Evolutionary conservation across 35 echinoderm and acorn worm genomes (phyloP), one percentile per base, ranked within the genome.

Genomic region (Hemicentrotus pulcherrimus): DNA sequence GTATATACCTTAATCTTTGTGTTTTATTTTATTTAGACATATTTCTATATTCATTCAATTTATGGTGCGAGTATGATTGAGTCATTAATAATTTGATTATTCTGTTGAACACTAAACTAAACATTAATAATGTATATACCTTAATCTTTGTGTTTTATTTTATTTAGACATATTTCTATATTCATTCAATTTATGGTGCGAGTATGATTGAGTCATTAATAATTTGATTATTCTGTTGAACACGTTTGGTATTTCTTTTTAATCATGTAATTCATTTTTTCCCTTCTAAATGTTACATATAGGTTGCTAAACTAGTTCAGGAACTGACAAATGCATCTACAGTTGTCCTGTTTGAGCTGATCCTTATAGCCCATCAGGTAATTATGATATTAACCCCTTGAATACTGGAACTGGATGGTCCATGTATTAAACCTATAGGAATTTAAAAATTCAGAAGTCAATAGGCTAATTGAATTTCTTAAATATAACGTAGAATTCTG

Each of bases 221-320:
- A 78, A 41, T 41, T 59, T 78, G 7, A 78, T 78, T 78, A 78
- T 78, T 41, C 35, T 41, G 35, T 41, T 50, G 0, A 11, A 55
- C 50, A 78, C 6, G 22, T 24, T 28, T 7, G 65, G 1, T 78
- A 78, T 78, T 24, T n/a, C 16, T 70, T 70, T 70, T n/a, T 78
- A 78, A 28, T 28, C 4, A 28, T 78, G 19, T 78, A 78, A 28
- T 78, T 78, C 28, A 28, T 78, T 28, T 78, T 78, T 14, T 24
- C 32, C 32, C 30, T 90, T 41, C 45, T 11, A 45, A 86, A 45
- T 90, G 86, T 90, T 47, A 30, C 19, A 32, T 90, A 22, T 31
- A 99, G 98, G 97, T 99, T 71, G 95, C 97, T n/a, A 99, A 99
- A 58, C 95, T 99, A 31, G 97, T 99, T 8, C 97, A 97, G 94